These are phyloP conservation scores for Drosophila tani DNA, from an alignment of 1,140 invertebrate genomes.

Conservation along the genomic window DNA sequence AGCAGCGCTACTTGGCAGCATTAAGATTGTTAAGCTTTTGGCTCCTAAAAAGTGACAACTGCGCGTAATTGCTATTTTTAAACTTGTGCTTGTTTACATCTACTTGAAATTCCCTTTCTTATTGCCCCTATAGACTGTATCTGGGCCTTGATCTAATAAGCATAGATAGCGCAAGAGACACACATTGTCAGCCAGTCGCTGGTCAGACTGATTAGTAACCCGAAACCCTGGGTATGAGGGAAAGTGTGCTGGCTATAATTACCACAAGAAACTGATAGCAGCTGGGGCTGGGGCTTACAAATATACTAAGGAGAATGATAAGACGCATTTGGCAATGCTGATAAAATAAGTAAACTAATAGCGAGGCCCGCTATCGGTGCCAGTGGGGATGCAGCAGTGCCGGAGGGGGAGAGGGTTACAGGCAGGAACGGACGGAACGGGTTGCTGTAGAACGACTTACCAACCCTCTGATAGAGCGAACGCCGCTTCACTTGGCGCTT, in stretches of 20 bases:
- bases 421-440: slow-evolving; percentile 25
- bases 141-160: slow-evolving; percentile 1
- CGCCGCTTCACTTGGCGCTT: slow-evolving; percentile 85
- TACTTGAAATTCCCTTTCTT: slow-evolving; percentile 15
- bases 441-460: slow-evolving; percentile 84
- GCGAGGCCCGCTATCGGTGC: slow-evolving; percentile 8
- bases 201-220: slow-evolving; percentile 32
- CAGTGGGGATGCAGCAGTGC: slow-evolving; percentile 39
- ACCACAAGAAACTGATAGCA: slow-evolving; percentile 36
- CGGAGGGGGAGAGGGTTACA: slow-evolving; percentile 5
- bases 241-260: slow-evolving; percentile 36
- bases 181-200: slow-evolving; percentile 6
- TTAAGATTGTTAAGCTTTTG: slow-evolving; percentile 5
- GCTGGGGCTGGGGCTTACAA: slow-evolving; percentile 12
- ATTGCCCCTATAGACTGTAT: slow-evolving; percentile 8
- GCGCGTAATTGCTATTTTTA: slow-evolving; percentile 5
- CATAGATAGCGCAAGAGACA: slow-evolving; percentile 16
- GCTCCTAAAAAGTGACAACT: neutral
- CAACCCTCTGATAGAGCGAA: slow-evolving; percentile 85
- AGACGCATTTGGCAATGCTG: slow-evolving; percentile 45
- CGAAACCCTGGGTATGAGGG: slow-evolving; percentile 5
- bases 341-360: slow-evolving; percentile 55
- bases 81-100: slow-evolving; percentile 12
- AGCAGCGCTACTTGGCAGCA: slow-evolving; percentile 21
- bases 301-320: slow-evolving; percentile 27